Conservation (phyloP, 2,113 vertebrate species). For the Tetrao urogallus region DNA sequence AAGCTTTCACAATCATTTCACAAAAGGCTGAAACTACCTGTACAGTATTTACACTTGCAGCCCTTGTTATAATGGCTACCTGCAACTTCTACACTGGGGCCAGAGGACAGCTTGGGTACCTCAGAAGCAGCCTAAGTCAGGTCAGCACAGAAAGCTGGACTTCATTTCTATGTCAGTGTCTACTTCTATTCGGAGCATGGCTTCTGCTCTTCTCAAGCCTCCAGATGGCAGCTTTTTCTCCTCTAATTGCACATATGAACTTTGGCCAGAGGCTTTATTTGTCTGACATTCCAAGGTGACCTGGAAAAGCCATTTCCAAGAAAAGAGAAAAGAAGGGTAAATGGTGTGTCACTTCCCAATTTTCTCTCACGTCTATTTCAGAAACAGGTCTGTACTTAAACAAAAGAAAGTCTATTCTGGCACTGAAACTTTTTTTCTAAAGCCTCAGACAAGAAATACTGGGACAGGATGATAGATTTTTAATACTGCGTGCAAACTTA, state of each 20-base stretch:
- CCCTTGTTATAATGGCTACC: accelerated
- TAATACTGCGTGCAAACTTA: accelerated
- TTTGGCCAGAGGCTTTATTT: background rate
- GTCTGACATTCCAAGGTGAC: background rate
- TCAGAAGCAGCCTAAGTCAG: background rate
- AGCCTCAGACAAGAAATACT: background rate
- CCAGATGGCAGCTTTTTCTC: background rate
- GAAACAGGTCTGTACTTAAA: background rate
- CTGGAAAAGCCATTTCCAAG: background rate
- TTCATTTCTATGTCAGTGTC: background rate
- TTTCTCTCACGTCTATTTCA: background rate
- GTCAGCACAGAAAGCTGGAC: background rate
- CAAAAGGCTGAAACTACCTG: background rate
- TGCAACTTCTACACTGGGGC: background rate
- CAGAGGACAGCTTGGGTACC: background rate
- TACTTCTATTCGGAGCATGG: background rate
- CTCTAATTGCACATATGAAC: background rate
- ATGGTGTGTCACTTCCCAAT: background rate
- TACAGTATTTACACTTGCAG: background rate
- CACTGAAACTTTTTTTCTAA: background rate
- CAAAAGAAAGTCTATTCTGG: background rate
- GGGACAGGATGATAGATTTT: background rate
- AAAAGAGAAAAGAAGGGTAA: background rate
- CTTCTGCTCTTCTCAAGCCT: background rate
- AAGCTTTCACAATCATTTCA: background rate